Base-by-base conservation (phyloP, 2,113 vertebrate species). In the Crotalus helleri region DNA sequence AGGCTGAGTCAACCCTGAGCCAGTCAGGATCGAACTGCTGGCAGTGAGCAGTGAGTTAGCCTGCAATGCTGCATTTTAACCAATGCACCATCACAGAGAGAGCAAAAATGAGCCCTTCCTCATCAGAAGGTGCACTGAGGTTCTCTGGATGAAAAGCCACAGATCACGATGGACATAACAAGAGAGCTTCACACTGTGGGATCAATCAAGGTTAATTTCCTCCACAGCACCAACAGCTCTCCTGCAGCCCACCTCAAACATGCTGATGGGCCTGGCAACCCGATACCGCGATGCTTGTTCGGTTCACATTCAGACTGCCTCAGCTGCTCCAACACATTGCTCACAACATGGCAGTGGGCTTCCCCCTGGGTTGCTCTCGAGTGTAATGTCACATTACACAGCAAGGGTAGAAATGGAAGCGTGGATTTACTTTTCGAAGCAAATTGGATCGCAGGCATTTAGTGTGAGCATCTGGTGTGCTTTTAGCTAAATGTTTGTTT, bases 371-470 rank as follows among this genome's bases (percentile, higher is more conserved):
- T 85, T 87, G 29, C 29, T 44, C 92, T 91, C 92, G 53, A 64
- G 88, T 5, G n/a, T 23, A 94, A 95, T 69, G 85, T 94, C 95
- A 88, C 92, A 96, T 96, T 96, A 97, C 95, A 96, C 96, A 97
- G 96, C 96, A 94, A 96, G 96, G 90, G 89, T 95, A 95, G 57
- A 91, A 95, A 92, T 53, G 29, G 53, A 95, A 94, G 88, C 91
- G 23, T 13, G 96, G 90, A 96, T 96, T 96, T 95, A 94, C 94
- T 97, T 95, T 95, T 89, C 94, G 91, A 93, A 93, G 95, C 95
- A 97, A 97, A 96, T 93, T 92, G 94, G 96, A 93, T 95, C 96
- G 96, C 57, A 92, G 57, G 93, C 94, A 93, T 96, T 97, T 91
- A 93, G 46, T 51, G 88, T 53, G 95, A 96, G 95, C 96, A 97